A percentile compares a stretch with the other conserved stretches of the same genome.
These are phyloP conservation scores for Casuarius casuarius DNA, from an alignment of 2,113 vertebrate genomes.

Conservation along the genomic window DNA sequence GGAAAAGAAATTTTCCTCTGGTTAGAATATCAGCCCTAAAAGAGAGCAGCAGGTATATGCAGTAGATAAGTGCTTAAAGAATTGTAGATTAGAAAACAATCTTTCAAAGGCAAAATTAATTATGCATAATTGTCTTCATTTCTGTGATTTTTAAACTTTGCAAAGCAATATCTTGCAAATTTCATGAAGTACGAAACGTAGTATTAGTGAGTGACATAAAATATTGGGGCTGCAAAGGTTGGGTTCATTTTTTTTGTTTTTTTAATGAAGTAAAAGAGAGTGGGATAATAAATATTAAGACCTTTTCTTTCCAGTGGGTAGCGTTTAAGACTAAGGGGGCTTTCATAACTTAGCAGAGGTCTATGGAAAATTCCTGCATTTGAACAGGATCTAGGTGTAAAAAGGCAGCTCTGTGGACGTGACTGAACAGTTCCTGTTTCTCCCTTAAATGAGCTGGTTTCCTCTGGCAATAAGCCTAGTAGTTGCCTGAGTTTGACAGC, in stretches of 20 bases:
- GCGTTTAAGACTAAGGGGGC: not conserved
- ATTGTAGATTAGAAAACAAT: not conserved
- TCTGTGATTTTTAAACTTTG: not conserved
- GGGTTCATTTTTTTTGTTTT: not conserved
- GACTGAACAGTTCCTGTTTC: not conserved
- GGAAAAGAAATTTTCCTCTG: not conserved
- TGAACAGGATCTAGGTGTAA: not conserved
- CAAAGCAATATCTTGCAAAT: not conserved
- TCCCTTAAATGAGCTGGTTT: not conserved
- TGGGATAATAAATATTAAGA: not conserved
- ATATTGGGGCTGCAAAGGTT: not conserved
- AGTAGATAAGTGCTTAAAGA: not conserved
- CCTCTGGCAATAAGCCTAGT: not conserved
- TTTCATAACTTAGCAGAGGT: not conserved
- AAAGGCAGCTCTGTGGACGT: not conserved
- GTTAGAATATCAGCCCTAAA: not conserved
- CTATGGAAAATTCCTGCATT: not conserved
- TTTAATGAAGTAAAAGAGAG: not conserved
- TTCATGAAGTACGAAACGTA: not conserved
- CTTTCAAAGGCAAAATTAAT: constrained; percentile 2
- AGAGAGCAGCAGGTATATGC: not conserved
- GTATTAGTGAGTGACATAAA: not conserved
- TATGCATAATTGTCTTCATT: not conserved
- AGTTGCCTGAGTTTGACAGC: not conserved
- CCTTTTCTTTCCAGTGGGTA: not conserved